phyloP scores from a whole-genome alignment of 2,797 vertebrate species.

The Hippoglossus hippoglossus region DNA sequence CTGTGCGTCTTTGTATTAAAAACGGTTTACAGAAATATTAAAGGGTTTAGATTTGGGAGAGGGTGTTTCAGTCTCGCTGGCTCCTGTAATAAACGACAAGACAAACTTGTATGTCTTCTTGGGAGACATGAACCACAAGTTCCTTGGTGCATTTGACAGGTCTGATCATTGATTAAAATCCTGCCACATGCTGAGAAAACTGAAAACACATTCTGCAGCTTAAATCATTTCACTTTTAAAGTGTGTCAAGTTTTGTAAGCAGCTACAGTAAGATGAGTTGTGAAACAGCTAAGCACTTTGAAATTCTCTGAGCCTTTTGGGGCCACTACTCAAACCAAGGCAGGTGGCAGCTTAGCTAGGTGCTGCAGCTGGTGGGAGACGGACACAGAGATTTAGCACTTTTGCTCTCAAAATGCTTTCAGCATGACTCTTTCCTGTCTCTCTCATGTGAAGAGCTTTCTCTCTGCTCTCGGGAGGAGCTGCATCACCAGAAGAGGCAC shows the following conservation, averaged over 20 bases:
- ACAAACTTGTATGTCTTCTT: neutral
- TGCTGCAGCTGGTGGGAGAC: neutral
- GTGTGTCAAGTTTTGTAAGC: neutral
- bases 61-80: neutral
- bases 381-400: neutral
- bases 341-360: neutral
- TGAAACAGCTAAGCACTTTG: no score
- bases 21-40: neutral
- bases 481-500: slow-evolving; percentile 17
- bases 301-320: neutral
- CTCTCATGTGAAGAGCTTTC: neutral
- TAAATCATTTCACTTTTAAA: neutral
- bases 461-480: slow-evolving; percentile 1
- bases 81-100: neutral
- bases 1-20: no score
- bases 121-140: neutral
- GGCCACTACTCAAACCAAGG: neutral
- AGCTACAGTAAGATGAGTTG: no score
- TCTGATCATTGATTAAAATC: no score
- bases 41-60: neutral
- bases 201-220: neutral
- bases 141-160: neutral
- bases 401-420: neutral
- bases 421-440: neutral
- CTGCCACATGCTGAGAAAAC: neutral